phyloP scores from a whole-genome alignment of 2,113 vertebrate genomes.

The Tringa solitaria region DNA sequence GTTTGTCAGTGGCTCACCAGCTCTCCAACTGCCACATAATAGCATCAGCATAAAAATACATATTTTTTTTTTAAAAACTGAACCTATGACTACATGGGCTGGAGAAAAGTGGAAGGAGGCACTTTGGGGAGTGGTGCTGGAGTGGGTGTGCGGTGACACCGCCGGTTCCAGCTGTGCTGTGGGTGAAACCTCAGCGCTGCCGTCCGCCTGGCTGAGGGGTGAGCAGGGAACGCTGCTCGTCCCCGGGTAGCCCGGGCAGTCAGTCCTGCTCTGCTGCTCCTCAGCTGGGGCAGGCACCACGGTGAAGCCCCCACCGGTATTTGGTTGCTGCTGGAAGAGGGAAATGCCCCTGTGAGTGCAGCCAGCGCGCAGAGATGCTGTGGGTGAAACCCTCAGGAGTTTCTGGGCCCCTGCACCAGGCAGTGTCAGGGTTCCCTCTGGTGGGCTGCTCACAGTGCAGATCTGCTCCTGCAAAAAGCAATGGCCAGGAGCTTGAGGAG shows the following conservation, averaged over 20 bases:
- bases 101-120: neutral
- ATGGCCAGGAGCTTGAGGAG: neutral
- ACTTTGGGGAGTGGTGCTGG: neutral
- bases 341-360: neutral
- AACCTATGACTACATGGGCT: neutral
- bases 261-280: neutral
- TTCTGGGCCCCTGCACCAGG: neutral
- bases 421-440: neutral
- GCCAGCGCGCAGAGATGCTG: neutral
- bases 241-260: neutral
- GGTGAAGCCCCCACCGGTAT: neutral
- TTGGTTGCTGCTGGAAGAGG: neutral
- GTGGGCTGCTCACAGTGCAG: neutral
- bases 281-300: neutral
- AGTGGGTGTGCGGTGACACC: neutral
- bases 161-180: neutral
- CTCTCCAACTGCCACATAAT: neutral
- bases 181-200: neutral
- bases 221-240: neutral
- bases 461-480: neutral
- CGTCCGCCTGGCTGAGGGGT: neutral
- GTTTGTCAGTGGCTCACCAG: neutral
- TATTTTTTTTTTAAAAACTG: neutral
- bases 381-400: neutral
- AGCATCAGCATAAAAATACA: neutral